Evolutionary conservation across 2,888 invertebrate genomes (phyloP).

Genomic region (Volucella zonaria): DNA sequence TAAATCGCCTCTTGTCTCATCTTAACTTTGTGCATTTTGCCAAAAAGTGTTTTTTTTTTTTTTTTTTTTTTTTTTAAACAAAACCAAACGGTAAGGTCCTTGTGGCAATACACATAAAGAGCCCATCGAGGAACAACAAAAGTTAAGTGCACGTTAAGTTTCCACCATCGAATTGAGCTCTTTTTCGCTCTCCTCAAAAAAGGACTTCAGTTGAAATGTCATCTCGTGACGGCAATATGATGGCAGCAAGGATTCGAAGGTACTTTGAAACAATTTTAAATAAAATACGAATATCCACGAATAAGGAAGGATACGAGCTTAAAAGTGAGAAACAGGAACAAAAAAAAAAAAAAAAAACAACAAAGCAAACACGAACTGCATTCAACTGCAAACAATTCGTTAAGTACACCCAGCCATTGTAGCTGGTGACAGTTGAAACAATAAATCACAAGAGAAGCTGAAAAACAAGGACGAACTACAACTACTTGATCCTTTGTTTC

Average conservation of each 20-base stretch:
- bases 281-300: conserved; percentile 45
- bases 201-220: conserved; percentile 54
- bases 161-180: conserved; percentile 34
- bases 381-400: conserved; percentile 59
- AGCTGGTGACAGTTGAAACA: conserved; percentile 68
- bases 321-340: conserved; percentile 4
- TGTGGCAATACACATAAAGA: conserved; percentile 58
- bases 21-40: conserved; percentile 58
- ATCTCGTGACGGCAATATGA: conserved; percentile 33
- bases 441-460: conserved; percentile 40
- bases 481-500: conserved; percentile 70
- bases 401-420: conserved; percentile 61
- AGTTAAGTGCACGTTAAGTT: conserved; percentile 66
- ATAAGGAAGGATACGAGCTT: conserved; percentile 23
- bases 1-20: conserved; percentile 6
- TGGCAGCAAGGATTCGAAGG: conserved; percentile 25
- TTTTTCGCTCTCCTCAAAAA: conserved; percentile 42
- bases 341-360: background rate
- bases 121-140: conserved; percentile 66
- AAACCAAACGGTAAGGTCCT: conserved; percentile 61
- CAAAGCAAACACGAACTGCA: conserved; percentile 43
- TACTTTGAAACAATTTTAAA: conserved; percentile 36
- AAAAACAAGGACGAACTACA: conserved; percentile 46
- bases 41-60: conserved; percentile 40
- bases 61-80: conserved; percentile 31